Base-by-base conservation (phyloP, 64 coral and sea anemone genomes). In the Porites australiensis region DNA sequence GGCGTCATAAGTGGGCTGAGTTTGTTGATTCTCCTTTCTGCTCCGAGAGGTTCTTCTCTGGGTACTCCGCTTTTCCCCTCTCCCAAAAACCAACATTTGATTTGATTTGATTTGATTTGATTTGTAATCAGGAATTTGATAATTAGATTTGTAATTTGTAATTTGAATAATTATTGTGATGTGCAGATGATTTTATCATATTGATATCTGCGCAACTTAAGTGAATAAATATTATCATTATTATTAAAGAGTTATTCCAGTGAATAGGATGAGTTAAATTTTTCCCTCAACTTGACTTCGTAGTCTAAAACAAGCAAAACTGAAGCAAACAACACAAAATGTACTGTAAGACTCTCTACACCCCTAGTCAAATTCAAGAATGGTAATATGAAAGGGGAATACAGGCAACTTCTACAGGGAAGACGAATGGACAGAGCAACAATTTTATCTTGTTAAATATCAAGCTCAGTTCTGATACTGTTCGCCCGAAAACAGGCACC, bases 381-480 rank as follows among this genome's bases (percentile, higher is more conserved):
- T 53, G 49, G 4, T 55, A 55, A 55, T 1, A 55, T 55, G 2
- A 55, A 55, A 55, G 86, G 70, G 54, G 53, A 89, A 77, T 89
- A 89, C 72, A 77, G 51, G 72, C 87, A 89, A 77, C 87, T 89
- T 89, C 87, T 89, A 89, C 87, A 52, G 87, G 72, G 59, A 89
- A 77, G 55, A 89, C 50, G 87, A 89, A 77, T 77, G 72, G 64
- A 64, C 71, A 77, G 23, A 89, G 87, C 72, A 89, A 27, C 87
- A 77, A 66, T 89, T 89, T 89, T 54, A 92, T 72, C 72, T 85
- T 78, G 57, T 92, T 92, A 92, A 92, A 92, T 86, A 92, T 92
- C 70, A 86, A 82, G 73, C 90, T 92, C 59, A 92, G 90, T 73
- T 92, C 90, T 86, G 91, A 54, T 83, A 64, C 91, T 51, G 74